Conservation (phyloP, 2,797 vertebrate genomes). For the Eremophila alpestris region DNA sequence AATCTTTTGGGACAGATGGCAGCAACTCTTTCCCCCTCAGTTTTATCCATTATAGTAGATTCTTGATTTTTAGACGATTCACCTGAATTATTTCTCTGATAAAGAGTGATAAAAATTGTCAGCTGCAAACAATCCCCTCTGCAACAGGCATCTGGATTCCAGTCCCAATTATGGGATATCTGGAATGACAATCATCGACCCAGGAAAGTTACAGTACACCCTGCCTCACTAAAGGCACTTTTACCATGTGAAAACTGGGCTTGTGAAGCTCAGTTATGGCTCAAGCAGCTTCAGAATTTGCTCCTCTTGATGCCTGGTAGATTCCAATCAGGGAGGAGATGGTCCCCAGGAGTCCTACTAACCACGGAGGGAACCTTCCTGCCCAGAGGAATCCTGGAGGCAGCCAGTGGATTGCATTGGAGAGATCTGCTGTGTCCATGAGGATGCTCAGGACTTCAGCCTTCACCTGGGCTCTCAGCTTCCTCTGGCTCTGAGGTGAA, state of each 20-base stretch:
- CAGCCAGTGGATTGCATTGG: conserved; percentile 94
- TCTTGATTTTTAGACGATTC: background rate
- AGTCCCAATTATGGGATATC: background rate
- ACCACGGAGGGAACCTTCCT: conserved; percentile 86
- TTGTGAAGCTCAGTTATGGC: background rate
- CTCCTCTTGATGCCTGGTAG: conserved; percentile 75
- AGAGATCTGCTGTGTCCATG: conserved; percentile 83
- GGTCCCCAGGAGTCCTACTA: conserved; percentile 93
- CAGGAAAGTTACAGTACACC: background rate
- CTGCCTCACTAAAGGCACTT: background rate
- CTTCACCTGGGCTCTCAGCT: conserved; percentile 66
- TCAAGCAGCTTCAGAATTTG: background rate
- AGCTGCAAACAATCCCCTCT: background rate
- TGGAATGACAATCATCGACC: background rate
- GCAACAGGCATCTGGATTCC: background rate
- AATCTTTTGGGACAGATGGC: background rate
- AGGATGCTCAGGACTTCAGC: conserved; percentile 82
- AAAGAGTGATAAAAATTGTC: background rate
- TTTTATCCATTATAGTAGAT: background rate
- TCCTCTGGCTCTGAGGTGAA: conserved; percentile 7
- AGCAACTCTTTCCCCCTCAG: background rate
- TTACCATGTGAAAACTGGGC: background rate
- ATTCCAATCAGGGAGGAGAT: conserved; percentile 87
- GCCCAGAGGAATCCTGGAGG: conserved; percentile 91
- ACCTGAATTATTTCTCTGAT: background rate